Evolutionary conservation across 2,113 vertebrate species (phyloP).

Genomic region (Lonchura striata): DNA sequence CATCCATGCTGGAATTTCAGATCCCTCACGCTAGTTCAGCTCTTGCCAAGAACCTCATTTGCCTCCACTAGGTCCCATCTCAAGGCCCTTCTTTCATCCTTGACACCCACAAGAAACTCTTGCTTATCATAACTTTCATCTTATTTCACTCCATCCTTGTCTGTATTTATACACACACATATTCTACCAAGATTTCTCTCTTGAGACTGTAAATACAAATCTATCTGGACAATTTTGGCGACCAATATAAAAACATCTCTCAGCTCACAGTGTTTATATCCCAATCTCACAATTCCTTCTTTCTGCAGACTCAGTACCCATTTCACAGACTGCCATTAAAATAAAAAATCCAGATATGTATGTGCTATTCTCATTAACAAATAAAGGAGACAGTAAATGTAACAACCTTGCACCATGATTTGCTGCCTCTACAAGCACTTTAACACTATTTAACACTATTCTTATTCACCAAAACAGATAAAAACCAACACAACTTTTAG

Average conservation of each 20-base stretch:
- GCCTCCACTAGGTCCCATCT: background rate
- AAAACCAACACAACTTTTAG: background rate
- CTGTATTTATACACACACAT: background rate
- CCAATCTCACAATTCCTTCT: background rate
- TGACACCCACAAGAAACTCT: background rate
- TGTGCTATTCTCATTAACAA: background rate
- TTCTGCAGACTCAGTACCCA: background rate
- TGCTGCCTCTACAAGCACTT: background rate
- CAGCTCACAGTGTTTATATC: background rate
- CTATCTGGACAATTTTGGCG: background rate
- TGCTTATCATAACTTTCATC: background rate
- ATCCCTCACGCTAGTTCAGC: accelerated
- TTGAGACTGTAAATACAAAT: background rate
- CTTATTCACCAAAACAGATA: background rate
- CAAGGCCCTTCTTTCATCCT: background rate
- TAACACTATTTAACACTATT: background rate
- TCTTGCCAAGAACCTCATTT: background rate
- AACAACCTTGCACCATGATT: background rate
- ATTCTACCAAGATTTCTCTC: background rate
- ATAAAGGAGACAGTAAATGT: background rate
- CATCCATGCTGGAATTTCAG: background rate
- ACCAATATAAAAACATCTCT: background rate
- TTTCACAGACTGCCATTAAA: background rate
- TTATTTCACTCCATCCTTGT: background rate
- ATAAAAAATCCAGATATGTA: background rate